These are phyloP conservation scores for Gonioctena quinquepunctata DNA, from an alignment of 1,140 invertebrate genomes.

Conservation along the genomic window DNA sequence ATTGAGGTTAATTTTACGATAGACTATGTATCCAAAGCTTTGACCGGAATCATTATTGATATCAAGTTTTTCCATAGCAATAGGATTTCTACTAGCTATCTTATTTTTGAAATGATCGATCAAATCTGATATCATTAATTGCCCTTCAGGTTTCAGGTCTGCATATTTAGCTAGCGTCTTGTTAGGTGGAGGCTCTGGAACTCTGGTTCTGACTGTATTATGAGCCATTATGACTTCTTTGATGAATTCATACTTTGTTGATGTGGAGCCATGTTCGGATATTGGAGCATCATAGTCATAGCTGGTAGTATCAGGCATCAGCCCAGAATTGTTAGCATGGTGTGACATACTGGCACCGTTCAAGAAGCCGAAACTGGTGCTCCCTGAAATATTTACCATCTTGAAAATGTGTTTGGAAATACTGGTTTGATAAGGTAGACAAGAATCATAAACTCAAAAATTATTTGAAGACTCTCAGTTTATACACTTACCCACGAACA, in stretches of 20 bases:
- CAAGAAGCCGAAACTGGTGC: conserved; percentile 72
- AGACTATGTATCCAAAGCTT: conserved; percentile 64
- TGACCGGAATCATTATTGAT: conserved; percentile 61
- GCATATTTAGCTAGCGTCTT: conserved; percentile 47
- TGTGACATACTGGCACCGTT: conserved; percentile 58
- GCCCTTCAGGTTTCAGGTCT: conserved; percentile 27
- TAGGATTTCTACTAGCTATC: conserved; percentile 34
- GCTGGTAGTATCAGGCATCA: conserved; percentile 61
- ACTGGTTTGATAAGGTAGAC: too few species aligned
- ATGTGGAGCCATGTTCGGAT: conserved; percentile 59
- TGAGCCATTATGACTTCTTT: conserved; percentile 52
- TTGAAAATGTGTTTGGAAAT: too few species aligned
- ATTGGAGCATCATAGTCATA: conserved; percentile 64
- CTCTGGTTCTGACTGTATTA: conserved; percentile 51
- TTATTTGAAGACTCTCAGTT: too few species aligned
- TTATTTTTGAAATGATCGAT: conserved; percentile 27
- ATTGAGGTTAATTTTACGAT: conserved; percentile 51
- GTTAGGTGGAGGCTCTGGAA: conserved; percentile 49
- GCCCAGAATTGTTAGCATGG: conserved; percentile 33
- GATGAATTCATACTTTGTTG: conserved; percentile 54
- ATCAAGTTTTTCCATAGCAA: conserved; percentile 62
- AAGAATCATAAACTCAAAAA: too few species aligned
- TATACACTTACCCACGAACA: conserved; percentile 68
- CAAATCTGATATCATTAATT: conserved; percentile 46
- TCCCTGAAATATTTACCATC: neutral